Conservation (phyloP, 2,888 invertebrate species). For the Apodemia hepburni region DNA sequence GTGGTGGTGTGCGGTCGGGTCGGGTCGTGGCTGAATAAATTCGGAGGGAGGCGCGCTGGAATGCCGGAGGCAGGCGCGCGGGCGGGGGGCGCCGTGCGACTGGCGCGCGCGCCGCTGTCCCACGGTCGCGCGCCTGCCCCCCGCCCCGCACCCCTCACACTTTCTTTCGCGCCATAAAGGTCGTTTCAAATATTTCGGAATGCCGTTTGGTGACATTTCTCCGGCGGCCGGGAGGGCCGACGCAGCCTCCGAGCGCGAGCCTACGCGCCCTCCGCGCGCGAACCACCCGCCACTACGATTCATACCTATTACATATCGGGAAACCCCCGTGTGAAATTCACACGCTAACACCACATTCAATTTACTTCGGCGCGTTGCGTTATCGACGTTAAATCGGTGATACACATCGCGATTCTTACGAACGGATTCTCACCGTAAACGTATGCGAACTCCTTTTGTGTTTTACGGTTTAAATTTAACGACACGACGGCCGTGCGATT, state of each 20-base stretch:
- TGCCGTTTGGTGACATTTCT: slow-evolving; percentile 79
- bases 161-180: slow-evolving; percentile 81
- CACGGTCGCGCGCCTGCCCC: slow-evolving; percentile 81
- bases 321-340: slow-evolving; percentile 35
- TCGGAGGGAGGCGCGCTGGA: slow-evolving; percentile 75
- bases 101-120: slow-evolving; percentile 83
- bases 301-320: slow-evolving; percentile 32
- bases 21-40: slow-evolving; percentile 75
- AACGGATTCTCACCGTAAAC: slow-evolving; percentile 4
- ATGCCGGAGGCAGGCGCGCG: slow-evolving; percentile 64
- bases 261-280: slow-evolving; percentile 22
- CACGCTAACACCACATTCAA: slow-evolving; percentile 29
- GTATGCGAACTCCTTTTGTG: slow-evolving; percentile 3
- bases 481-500: slow-evolving; percentile 15
- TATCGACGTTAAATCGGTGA: slow-evolving; percentile 22
- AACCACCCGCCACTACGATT: slow-evolving; percentile 24
- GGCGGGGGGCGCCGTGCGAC: slow-evolving; percentile 73
- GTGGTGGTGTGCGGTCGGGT: slow-evolving; percentile 16
- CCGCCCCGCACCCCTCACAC: slow-evolving; percentile 51
- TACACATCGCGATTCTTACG: slow-evolving; percentile 16
- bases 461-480: slow-evolving; percentile 6
- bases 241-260: slow-evolving; percentile 57
- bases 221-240: slow-evolving; percentile 62
- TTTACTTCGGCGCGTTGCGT: slow-evolving; percentile 19
- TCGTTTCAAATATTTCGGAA: slow-evolving; percentile 80